Percentiles rank a stretch among this genome's conserved stretches.
Evolutionary conservation across 2,797 vertebrate species (phyloP).

Genomic region (Labeo calbasu): DNA sequence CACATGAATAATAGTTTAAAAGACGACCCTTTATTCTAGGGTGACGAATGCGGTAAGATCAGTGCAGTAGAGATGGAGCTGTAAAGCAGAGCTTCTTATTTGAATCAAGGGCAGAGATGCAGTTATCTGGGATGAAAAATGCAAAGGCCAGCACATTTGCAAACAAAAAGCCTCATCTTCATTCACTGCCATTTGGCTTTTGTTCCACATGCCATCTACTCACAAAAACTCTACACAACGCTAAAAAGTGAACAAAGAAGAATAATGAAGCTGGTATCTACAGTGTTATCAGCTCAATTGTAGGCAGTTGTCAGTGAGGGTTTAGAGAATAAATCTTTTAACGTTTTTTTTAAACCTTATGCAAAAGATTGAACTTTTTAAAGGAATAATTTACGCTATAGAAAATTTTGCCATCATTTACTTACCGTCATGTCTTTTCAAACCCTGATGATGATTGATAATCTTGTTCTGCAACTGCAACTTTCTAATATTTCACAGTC

Average conservation of each 20-base stretch:
- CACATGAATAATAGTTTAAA: constrained; percentile 33
- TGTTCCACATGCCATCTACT: constrained; percentile 27
- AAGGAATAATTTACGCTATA: neutral
- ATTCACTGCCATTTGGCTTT: constrained; percentile 17
- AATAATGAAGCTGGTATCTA: constrained; percentile 8
- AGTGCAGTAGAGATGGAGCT: neutral
- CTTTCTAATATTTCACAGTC: neutral
- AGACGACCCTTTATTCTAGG: constrained; percentile 4
- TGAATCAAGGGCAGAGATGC: constrained; percentile 26
- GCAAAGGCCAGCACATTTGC: constrained; percentile 37
- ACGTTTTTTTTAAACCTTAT: neutral
- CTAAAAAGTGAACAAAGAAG: constrained; percentile 11
- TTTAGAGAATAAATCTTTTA: neutral
- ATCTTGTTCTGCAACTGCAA: neutral
- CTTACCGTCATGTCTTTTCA: neutral
- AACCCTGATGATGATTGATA: neutral
- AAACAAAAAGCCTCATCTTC: constrained; percentile 36
- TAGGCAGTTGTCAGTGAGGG: neutral
- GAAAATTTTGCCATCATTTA: neutral
- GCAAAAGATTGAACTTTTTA: neutral
- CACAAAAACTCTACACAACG: neutral
- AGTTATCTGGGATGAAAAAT: constrained; percentile 25
- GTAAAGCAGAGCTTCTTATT: constrained; percentile 16
- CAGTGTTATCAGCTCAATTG: constrained; percentile 5
- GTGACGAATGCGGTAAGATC: constrained; percentile 9